A percentile compares a stretch with the other conserved stretches of the same genome.
These are phyloP conservation scores for Xestia sexstrigata DNA, from an alignment of 2,888 invertebrate species.

Conservation along the genomic window DNA sequence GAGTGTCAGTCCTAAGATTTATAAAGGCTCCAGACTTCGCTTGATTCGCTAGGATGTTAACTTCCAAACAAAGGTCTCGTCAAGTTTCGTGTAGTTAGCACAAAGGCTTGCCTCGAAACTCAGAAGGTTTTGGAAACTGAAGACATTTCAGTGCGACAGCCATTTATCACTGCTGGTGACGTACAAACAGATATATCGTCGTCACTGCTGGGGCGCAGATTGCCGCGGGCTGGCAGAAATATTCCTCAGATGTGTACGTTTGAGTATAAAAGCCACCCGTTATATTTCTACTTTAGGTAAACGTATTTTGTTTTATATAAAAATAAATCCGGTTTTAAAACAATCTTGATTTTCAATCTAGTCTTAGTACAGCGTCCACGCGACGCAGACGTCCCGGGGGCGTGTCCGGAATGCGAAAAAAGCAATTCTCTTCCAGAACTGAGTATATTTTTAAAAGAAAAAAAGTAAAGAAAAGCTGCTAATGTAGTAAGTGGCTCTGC, in stretches of 20 bases:
- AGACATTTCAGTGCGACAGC: slow-evolving; percentile 49
- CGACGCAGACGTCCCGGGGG: slow-evolving; percentile 30
- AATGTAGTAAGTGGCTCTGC: slow-evolving; percentile 45
- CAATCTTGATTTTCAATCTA: slow-evolving; percentile 37
- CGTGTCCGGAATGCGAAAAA: slow-evolving; percentile 34
- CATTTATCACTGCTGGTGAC: slow-evolving; percentile 59
- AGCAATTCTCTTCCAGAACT: slow-evolving; percentile 9
- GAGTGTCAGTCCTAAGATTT: slow-evolving; percentile 9
- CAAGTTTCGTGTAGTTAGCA: slow-evolving; percentile 51
- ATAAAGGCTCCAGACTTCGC: slow-evolving; percentile 22
- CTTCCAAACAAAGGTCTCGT: slow-evolving; percentile 52
- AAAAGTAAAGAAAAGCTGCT: slow-evolving; percentile 22
- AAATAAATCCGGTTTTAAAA: slow-evolving; percentile 17
- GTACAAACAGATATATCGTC: slow-evolving; percentile 49
- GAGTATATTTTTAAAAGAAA: slow-evolving; percentile 32
- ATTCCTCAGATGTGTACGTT: slow-evolving; percentile 26
- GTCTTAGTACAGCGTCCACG: slow-evolving; percentile 8
- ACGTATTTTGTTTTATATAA: slow-evolving; percentile 12
- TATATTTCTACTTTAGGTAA: slow-evolving; percentile 2
- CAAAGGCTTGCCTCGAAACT: slow-evolving; percentile 56
- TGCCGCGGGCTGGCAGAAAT: slow-evolving; percentile 25
- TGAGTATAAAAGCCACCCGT: neutral
- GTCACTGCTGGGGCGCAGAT: slow-evolving; percentile 36
- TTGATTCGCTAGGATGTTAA: slow-evolving; percentile 28
- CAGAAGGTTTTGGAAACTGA: slow-evolving; percentile 50